Evolutionary conservation across 2,113 vertebrate species (phyloP), one percentile per base, ranked within the genome.

Genomic region (Microtus oregoni): DNA sequence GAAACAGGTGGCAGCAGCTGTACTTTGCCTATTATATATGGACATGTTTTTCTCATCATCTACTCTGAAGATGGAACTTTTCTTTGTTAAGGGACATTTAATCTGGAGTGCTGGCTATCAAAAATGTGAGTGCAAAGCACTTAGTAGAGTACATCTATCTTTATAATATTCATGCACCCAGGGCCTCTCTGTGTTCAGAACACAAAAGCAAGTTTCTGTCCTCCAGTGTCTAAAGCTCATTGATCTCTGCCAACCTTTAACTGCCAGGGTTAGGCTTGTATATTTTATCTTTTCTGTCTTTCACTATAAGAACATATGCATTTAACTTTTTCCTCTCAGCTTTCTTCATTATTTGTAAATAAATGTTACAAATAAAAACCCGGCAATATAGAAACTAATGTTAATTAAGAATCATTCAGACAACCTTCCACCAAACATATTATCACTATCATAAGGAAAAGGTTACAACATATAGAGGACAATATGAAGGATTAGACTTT

Each of bases 401-500:
- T 75, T 92, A 92, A 96, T 67, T 81, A 92, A 96, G 32, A 35
- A 47, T 67, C 2, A 83, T 47, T 26, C n/a, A 87, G 14, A 73
- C 5, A 82, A 32, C 4, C 47, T 73, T 3, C 28, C 19, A 83
- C 24, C 35, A 77, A 22, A 78, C 22, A 88, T 68, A 67, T 35
- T 1, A 26, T 77, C 12, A 38, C 2, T 88, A 5, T 90, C 5
- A 22, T 73, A 83, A 55, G 15, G 6, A 72, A 91, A 85, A 15
- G 2, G 85, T 32, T 4, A 87, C 41, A 94, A 72, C 2, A 73
- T 28, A 41, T 2, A 55, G 4, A 96, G 9, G 5, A 6, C 63
- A 1, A 93, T 58, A 86, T 91, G 1, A 41, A 67, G 92, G 79
- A 83, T 3, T 22, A 83, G 19, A 85, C 38, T 85, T 17, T 12